These are phyloP conservation scores for Baryphthengus martii DNA, from an alignment of 2,113 vertebrate genomes.

Conservation along the genomic window DNA sequence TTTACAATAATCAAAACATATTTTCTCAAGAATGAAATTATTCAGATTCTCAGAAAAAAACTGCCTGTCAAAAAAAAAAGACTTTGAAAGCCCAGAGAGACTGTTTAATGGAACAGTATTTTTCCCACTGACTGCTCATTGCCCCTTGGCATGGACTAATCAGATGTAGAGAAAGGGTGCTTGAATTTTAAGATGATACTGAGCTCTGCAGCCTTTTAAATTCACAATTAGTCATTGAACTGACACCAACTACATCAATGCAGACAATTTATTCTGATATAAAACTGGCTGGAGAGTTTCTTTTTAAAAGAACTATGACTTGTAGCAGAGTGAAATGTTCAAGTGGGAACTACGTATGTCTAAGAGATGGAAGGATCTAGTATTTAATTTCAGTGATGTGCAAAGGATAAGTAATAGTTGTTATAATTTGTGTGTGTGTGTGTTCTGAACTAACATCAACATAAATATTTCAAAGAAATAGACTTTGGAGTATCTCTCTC, in stretches of 20 bases:
- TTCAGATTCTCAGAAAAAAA: background rate
- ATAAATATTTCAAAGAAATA: background rate
- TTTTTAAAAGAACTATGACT: background rate
- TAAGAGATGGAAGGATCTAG: background rate
- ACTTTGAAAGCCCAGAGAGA: background rate
- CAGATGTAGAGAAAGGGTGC: conserved; percentile 3
- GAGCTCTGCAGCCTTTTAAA: conserved; percentile 5
- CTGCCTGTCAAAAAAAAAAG: background rate
- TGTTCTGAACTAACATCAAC: background rate
- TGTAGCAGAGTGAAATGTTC: background rate
- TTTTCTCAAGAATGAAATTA: background rate
- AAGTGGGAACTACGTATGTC: background rate
- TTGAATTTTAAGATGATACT: conserved; percentile 24
- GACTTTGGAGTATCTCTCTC: background rate
- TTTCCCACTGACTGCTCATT: conserved; percentile 9
- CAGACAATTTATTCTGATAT: conserved; percentile 14
- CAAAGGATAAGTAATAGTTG: background rate
- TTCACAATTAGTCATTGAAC: conserved; percentile 37
- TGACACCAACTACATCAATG: background rate
- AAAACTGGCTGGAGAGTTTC: background rate
- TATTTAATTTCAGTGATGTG: background rate
- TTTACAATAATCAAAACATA: background rate
- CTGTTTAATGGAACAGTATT: background rate
- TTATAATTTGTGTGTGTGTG: background rate
- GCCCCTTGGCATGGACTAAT: background rate